Evolutionary conservation across 2,797 vertebrate species (phyloP), one percentile per base, ranked within the genome.

Genomic region (Phoxinus dragarum): DNA sequence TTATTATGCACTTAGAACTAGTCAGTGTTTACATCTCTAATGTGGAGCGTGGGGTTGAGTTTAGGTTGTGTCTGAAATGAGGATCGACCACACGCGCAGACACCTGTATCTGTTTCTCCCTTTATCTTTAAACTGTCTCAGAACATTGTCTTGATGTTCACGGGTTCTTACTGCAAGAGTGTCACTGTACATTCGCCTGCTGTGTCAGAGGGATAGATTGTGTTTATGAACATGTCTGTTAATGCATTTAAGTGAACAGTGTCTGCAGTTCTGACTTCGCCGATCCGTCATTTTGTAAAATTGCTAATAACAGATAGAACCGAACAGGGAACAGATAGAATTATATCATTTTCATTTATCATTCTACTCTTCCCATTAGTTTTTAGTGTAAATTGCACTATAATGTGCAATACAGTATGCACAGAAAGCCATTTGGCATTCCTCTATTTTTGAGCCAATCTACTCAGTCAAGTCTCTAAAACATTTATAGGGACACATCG

Each of bases 31-130:
- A 88, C 49, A 59, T 78, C 44, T 61, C 76, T 77, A 52, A 78
- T 71, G 69, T 73, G 9, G 19, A 68, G 61, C 49, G 74, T 44
- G 5, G 34, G 27, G 52, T 19, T 16, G 12, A 40, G 19, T 80
- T 86, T 80, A 73, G 64, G 66, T n/a, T 56, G 16, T 52, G 59
- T 75, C 49, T 79, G 52, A 80, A 44, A 69, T 56, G 56, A 38
- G 52, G 78, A 73, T 75, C 2, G 87, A 89, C 85, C 87, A 88
- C 86, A 89, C 87, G 73, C 12, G 27, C 19, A 80, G 59, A 10
- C 77, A 31, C 56, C 21, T 38, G n/a, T 10, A 56, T 56, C 9
- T 36, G 6, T 38, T 31, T 66, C 61, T 66, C 61, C 14, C 3
- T 54, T 74, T 64, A 67, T 66, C 10, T 66, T 52, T 68, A 74